Base-by-base conservation (phyloP, 2,888 invertebrate species). In the Hypercompe scribonia region DNA sequence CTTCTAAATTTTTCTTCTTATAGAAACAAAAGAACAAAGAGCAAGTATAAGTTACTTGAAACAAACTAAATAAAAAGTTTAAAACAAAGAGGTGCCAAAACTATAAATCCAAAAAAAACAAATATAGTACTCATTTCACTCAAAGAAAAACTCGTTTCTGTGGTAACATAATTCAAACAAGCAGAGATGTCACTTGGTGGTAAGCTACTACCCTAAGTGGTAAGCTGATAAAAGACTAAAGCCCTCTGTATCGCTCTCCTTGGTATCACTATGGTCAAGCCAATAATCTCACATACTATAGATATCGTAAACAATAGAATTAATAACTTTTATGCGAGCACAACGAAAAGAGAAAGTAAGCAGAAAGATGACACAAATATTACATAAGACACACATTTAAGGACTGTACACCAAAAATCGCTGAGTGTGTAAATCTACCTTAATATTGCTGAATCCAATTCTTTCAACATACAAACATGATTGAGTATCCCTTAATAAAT, bases 401-500 rank as follows among this genome's bases (percentile, higher is more conserved):
- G 15, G 31, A 31, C 7, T 61, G 42, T 66, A 66, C 31, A 42
- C 31, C 28, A 66, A 34, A 67, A 67, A 67, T 67, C 34, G 1
- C n/a, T 2, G 28, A 34, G 28, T 31, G 39, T 33, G 33, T 7
- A 54, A 65, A 24, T 15, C 24, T 21, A 50, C 15, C 31, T 54
- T 64, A n/a, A 63, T 34, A 61, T 61, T 31, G 21, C 54, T 2
- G 36, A 39, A 33, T 24, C 72, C 39, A 65, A 68, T 68, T 58
- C 58, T 50, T 50, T 46, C 65, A 36, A 13, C 54, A 63, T 31
- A 42, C 31, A 70, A 65, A 61, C 11, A 71, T 69, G 42, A 69
- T 65, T 66, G 68, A 71, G 61, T 68, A 33, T 61, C 50, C 68
- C 46, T 68, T 61, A 71, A 71, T 75, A 71, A 68, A 71, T 75